Evolutionary conservation across 1,140 invertebrate genomes (phyloP).

Genomic region (Epicauta chinensis): DNA sequence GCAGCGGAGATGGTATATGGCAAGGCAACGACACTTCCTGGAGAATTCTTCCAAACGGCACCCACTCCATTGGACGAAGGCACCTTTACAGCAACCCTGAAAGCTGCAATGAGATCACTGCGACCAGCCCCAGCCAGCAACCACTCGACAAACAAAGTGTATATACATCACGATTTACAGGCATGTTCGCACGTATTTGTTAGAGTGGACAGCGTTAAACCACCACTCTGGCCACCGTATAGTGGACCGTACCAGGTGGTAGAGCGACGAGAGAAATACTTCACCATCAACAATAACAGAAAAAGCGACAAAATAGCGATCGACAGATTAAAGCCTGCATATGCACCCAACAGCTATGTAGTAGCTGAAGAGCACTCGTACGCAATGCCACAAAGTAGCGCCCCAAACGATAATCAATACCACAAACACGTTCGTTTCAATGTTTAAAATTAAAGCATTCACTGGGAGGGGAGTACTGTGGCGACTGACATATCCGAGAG

Average conservation of each 20-base stretch:
- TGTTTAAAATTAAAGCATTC: too few species aligned
- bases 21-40: neutral
- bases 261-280: too few species aligned
- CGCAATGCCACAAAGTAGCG: too few species aligned
- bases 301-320: too few species aligned
- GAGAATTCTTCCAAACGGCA: neutral
- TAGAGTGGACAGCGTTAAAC: slow-evolving; percentile 34
- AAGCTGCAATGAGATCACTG: neutral
- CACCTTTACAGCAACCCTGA: neutral
- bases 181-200: slow-evolving; percentile 36
- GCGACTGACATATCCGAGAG: too few species aligned
- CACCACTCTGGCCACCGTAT: slow-evolving; percentile 34
- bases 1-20: neutral
- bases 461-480: too few species aligned
- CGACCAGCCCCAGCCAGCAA: slow-evolving; percentile 8
- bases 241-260: slow-evolving; percentile 38
- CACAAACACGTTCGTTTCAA: too few species aligned
- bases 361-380: too few species aligned
- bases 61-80: neutral
- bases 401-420: too few species aligned
- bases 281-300: too few species aligned
- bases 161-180: slow-evolving; percentile 27
- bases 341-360: too few species aligned
- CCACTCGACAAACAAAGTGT: slow-evolving; percentile 20
- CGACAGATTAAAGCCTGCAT: too few species aligned